Percentiles rank a stretch among this genome's conserved stretches.
These are phyloP conservation scores for Aradophagus sp. DNA, from an alignment of 1,140 invertebrate species.

Conservation along the genomic window DNA sequence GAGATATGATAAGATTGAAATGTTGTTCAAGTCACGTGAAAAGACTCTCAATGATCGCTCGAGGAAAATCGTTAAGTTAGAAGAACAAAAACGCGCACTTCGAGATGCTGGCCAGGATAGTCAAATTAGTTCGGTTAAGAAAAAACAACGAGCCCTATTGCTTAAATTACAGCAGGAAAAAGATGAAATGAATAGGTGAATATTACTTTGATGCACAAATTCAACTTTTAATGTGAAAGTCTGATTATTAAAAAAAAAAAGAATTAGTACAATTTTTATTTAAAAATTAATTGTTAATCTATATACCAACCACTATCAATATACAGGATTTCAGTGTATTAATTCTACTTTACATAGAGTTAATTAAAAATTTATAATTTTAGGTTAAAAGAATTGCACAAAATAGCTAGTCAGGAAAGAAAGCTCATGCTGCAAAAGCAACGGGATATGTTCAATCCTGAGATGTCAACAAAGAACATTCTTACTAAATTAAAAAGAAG, in stretches of 20 bases:
- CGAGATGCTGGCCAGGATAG: slow-evolving; percentile 75
- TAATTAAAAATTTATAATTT: slow-evolving; percentile 11
- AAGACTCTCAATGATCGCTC: slow-evolving; percentile 78
- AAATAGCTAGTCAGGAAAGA: slow-evolving; percentile 72
- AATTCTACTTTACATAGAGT: slow-evolving; percentile 12
- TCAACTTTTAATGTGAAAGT: too few species aligned
- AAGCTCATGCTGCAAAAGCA: slow-evolving; percentile 73
- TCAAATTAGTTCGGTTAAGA: slow-evolving; percentile 75
- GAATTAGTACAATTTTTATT: too few species aligned
- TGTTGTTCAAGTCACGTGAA: slow-evolving; percentile 75
- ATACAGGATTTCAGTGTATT: neutral
- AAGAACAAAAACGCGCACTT: slow-evolving; percentile 76
- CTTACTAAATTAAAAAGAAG: slow-evolving; percentile 72
- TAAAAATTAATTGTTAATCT: too few species aligned
- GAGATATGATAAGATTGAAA: slow-evolving; percentile 73
- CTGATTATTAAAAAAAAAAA: too few species aligned
- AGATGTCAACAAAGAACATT: slow-evolving; percentile 74
- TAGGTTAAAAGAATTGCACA: slow-evolving; percentile 71
- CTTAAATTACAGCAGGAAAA: slow-evolving; percentile 75
- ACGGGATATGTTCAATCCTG: slow-evolving; percentile 73
- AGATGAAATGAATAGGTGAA: slow-evolving; percentile 76
- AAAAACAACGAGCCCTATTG: slow-evolving; percentile 75
- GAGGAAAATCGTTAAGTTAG: slow-evolving; percentile 76
- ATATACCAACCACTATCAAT: too few species aligned
- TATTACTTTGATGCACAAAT: slow-evolving; percentile 13